Evolutionary conservation across 2,888 invertebrate genomes (phyloP).

Genomic region (Cryptosula pallasiana): DNA sequence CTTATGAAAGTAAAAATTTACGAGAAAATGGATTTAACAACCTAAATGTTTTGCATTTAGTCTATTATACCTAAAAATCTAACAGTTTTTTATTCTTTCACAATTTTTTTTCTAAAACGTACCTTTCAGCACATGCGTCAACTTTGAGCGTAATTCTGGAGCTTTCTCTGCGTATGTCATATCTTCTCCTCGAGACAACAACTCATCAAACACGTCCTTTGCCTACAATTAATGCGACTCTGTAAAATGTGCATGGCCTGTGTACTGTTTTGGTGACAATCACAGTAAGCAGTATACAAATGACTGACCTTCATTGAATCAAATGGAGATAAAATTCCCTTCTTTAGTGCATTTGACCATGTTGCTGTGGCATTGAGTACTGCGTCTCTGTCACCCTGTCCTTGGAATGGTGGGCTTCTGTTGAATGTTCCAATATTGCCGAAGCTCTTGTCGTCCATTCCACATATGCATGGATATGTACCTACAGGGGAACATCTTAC

Average conservation of each 20-base stretch:
- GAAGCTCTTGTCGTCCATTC: neutral
- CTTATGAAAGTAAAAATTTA: too few relatives aligned
- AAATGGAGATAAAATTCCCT: neutral
- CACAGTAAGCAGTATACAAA: neutral
- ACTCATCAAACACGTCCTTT: neutral
- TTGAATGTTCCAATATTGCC: neutral
- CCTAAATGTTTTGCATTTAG: too few relatives aligned
- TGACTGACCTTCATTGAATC: neutral
- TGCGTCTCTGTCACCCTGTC: neutral
- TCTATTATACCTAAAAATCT: too few relatives aligned
- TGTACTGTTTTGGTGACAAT: too few relatives aligned
- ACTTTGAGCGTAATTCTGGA: neutral
- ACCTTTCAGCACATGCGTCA: neutral
- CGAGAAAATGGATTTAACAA: too few relatives aligned
- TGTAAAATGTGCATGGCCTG: too few relatives aligned
- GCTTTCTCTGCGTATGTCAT: neutral
- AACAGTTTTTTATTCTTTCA: too few relatives aligned
- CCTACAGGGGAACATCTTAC: too few relatives aligned
- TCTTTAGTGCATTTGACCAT: neutral
- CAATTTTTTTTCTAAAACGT: too few relatives aligned
- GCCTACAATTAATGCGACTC: neutral
- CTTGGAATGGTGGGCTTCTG: neutral
- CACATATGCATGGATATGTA: slow-evolving; percentile 2
- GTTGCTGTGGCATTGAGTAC: neutral
- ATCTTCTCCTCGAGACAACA: neutral